phyloP scores from a whole-genome alignment of 2,113 vertebrate species.

The Microtus richardsoni region DNA sequence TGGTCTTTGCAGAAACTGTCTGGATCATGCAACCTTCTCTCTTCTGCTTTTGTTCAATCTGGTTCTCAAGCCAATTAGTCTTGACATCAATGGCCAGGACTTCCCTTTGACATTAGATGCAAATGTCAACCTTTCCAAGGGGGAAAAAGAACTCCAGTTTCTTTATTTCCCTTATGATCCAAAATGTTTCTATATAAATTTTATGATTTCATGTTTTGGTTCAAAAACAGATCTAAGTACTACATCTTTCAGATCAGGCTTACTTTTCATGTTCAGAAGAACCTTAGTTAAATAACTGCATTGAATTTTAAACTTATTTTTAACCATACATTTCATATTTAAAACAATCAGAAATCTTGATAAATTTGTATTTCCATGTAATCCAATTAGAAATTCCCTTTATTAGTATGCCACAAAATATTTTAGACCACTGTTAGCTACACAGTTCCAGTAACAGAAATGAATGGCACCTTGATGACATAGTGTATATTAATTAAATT shows the following conservation, averaged over 20 bases:
- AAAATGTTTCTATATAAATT: not conserved
- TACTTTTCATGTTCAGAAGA: constrained; percentile 6
- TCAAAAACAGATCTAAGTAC: not conserved
- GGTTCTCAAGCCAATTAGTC: not conserved
- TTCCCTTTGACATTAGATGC: no score
- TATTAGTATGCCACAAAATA: not conserved
- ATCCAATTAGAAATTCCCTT: not conserved
- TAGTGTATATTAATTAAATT: not conserved
- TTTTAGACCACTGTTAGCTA: constrained; percentile 23
- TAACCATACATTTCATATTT: not conserved
- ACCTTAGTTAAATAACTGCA: not conserved
- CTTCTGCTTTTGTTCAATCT: not conserved
- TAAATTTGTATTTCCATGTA: constrained; percentile 8
- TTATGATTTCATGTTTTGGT: not conserved
- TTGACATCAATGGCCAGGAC: not conserved
- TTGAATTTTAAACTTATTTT: not conserved
- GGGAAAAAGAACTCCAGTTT: not conserved
- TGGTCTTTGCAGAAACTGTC: constrained; percentile 9
- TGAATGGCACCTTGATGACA: not conserved
- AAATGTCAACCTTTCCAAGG: not conserved
- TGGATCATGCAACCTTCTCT: not conserved
- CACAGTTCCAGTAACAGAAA: not conserved
- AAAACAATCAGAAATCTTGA: not conserved
- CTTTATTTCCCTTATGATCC: not conserved
- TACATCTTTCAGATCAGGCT: not conserved